Conservation (phyloP, 2,797 vertebrate genomes). For the Siniperca scherzeri region DNA sequence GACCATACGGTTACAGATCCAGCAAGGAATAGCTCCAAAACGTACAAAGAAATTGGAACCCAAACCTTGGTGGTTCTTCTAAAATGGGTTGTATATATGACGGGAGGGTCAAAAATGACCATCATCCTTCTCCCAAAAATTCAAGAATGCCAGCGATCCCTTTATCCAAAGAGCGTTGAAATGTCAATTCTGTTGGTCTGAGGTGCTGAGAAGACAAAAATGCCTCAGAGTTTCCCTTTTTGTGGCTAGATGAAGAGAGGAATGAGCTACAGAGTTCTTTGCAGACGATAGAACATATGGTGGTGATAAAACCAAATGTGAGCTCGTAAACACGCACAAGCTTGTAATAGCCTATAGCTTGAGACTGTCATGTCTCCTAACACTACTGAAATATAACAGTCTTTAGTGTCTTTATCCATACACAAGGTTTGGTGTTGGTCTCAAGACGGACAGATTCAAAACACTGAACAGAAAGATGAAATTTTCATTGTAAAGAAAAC, state of each 20-base stretch:
- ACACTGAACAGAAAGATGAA: conserved; percentile 12
- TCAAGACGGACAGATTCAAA: conserved; percentile 26
- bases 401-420: conserved; percentile 23
- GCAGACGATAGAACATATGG: conserved; percentile 17
- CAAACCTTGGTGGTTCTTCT: conserved; percentile 39
- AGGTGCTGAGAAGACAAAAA: conserved; percentile 35
- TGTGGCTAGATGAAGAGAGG: conserved; percentile 38
- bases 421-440: conserved; percentile 41
- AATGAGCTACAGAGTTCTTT: conserved; percentile 8
- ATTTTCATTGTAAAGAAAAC: conserved; percentile 29
- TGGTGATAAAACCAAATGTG: conserved; percentile 45
- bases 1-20: conserved; percentile 62
- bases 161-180: conserved; percentile 57
- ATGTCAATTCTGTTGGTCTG: conserved; percentile 50
- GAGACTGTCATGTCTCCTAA: conserved; percentile 25
- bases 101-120: conserved; percentile 38
- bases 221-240: conserved; percentile 56
- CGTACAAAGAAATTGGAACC: conserved; percentile 41
- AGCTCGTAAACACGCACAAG: conserved; percentile 41
- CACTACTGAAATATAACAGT: conserved; percentile 14
- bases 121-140: conserved; percentile 27
- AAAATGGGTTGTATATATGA: conserved; percentile 37
- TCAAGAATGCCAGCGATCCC: conserved; percentile 67
- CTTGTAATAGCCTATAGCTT: conserved; percentile 31
- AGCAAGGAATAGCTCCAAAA: conserved; percentile 54